These are phyloP conservation scores for Xiphorhynchus elegans DNA, from an alignment of 2,113 vertebrate genomes.

Conservation along the genomic window DNA sequence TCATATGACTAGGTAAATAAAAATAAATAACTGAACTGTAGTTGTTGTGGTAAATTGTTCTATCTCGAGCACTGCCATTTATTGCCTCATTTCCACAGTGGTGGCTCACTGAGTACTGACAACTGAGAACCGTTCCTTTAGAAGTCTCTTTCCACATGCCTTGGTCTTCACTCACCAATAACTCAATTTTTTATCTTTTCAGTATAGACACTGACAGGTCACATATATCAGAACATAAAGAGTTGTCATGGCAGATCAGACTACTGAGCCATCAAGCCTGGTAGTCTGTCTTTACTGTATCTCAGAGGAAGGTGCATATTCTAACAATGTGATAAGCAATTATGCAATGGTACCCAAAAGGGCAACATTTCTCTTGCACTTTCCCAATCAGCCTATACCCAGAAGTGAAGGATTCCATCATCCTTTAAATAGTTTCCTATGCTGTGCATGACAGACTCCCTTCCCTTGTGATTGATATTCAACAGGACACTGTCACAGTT, in stretches of 20 bases:
- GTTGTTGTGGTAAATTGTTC: neutral
- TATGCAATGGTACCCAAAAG: neutral
- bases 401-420: neutral
- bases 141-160: slow-evolving; percentile 24
- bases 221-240: slow-evolving; percentile 14
- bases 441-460: neutral
- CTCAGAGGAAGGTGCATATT: slow-evolving; percentile 35
- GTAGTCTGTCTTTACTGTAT: neutral
- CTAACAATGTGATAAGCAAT: neutral
- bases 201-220: slow-evolving; percentile 20
- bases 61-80: neutral
- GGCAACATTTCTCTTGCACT: neutral
- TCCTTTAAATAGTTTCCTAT: neutral
- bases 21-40: neutral
- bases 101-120: neutral
- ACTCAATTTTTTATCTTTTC: neutral
- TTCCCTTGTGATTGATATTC: neutral
- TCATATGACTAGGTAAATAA: neutral
- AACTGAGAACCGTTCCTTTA: slow-evolving; percentile 1
- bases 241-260: slow-evolving; percentile 14
- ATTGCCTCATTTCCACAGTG: neutral
- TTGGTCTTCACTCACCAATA: neutral
- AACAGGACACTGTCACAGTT: neutral
- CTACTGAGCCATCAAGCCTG: neutral
- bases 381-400: neutral